Base-by-base conservation (phyloP, 2,888 invertebrate species). In the Sacculina carcini region DNA sequence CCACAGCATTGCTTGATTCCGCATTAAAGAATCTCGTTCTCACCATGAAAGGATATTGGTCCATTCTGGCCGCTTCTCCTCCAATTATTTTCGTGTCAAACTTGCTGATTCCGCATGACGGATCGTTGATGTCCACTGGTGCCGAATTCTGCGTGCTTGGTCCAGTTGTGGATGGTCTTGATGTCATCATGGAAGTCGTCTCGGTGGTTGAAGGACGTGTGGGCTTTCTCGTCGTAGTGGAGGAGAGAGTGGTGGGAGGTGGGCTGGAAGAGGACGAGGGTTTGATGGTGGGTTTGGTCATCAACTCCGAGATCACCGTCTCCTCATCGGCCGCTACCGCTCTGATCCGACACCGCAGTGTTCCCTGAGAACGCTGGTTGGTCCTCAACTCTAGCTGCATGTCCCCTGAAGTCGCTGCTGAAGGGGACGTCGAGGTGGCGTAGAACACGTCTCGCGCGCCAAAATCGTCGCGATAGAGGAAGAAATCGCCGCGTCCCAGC, bases 1-100 rank as follows among this genome's bases (percentile, higher is more conserved):
- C n/a, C n/a, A n/a, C n/a, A n/a, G n/a, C n/a, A n/a, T n/a, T n/a
- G n/a, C n/a, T n/a, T n/a, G n/a, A n/a, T n/a, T n/a, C n/a, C n/a
- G n/a, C n/a, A n/a, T n/a, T n/a, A n/a, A n/a, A n/a, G n/a, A n/a
- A n/a, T n/a, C n/a, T n/a, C n/a, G n/a, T n/a, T n/a, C 44, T 44
- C 44, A 44, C 44, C 44, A 44, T 26, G 28, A 26, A 44, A 10
- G 44, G 44, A 28, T 44, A 44, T n/a, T 26, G 16, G 44, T 44
- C 29, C 9, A 3, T n/a, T 3, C 16, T 26, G 16, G 44, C 44
- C 19, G 44, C 28, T 2, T 19, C 28, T 2, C 44, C 44, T 3
- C 44, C 44, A 16, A 44, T 28, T 26, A 44, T 44, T 6, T 28
- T 26, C 16, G 44, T 44, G 28, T 44, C 44, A 28, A 28, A 44